Evolutionary conservation across 2,888 invertebrate genomes (phyloP).

Genomic region (Chouioia cunea): DNA sequence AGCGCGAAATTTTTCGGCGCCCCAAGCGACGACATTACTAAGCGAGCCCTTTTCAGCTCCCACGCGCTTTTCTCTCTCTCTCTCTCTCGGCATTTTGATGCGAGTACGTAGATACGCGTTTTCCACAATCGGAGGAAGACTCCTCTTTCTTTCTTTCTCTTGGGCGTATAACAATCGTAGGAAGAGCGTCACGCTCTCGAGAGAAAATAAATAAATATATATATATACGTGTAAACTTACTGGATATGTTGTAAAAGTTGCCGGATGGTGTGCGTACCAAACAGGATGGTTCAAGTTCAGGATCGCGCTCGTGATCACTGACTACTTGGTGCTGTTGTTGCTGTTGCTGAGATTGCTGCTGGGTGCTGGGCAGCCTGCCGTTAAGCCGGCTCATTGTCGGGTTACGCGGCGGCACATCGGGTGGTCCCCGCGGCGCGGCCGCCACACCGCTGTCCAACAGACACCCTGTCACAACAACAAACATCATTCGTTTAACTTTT

Average conservation of each 20-base stretch:
- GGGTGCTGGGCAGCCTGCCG: constrained; percentile 83
- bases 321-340: constrained; percentile 38
- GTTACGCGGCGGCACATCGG: constrained; percentile 92
- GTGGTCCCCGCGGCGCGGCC: constrained; percentile 77
- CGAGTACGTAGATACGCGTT: background rate
- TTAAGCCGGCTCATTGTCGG: constrained; percentile 92
- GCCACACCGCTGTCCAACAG: constrained; percentile 78
- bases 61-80: background rate
- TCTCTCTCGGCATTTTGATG: background rate
- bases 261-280: constrained; percentile 92
- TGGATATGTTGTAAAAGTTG: constrained; percentile 90
- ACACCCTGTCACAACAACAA: constrained; percentile 77
- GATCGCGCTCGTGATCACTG: constrained; percentile 71
- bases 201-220: background rate
- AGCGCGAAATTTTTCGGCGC: constrained; percentile 1
- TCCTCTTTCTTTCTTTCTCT: background rate
- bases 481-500: background rate
- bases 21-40: constrained; percentile 4
- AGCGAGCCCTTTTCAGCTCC: constrained; percentile 3
- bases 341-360: constrained; percentile 44
- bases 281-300: constrained; percentile 91
- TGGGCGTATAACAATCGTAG: constrained; percentile 31
- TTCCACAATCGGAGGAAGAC: constrained; percentile 38
- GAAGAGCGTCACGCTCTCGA: background rate
- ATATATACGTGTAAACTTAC: constrained; percentile 68